Evolutionary conservation across 2,888 invertebrate species (phyloP), one percentile per base, ranked within the genome.

Genomic region (Apodemia mormo): DNA sequence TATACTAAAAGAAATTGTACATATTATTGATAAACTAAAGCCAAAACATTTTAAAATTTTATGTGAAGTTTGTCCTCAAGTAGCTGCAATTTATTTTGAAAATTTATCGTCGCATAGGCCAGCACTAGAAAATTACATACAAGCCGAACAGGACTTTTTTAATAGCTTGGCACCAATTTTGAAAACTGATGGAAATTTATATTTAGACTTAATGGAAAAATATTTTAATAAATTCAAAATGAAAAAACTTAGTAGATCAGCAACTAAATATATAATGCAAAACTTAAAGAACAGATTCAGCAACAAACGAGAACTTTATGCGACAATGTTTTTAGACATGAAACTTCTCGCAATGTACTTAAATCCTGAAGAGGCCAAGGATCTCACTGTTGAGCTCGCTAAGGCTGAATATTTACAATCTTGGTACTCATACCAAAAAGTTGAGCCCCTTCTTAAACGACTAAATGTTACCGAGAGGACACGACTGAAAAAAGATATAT

Each of bases 401-500:
- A 76, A 78, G 68, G 85, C 88, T 7, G 77, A 81, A 14, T 89
- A 81, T 68, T 72, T 89, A 8, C 52, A 71, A 7, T 22, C 70
- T 52, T 82, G 81, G 80, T 85, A 88, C 69, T 70, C 79, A 2
- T 88, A 85, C 68, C 80, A 84, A 74, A 76, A 72, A 9, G 81
- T 85, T 0, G 86, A 88, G 72, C 83, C 85, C 2, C 74, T 87
- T 2, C 73, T 88, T 14, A 86, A 85, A 73, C 77, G 81, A 14
- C 54, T 88, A 2, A 76, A 72, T 1, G 69, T 71, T 0, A 73
- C 81, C 2, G 82, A 83, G 37, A 78, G 85, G 73, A 69, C 76
- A 0, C 69, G 73, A 0, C 80, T 88, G 37, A 85, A 84, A 68
- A 86, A 86, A 73, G 75, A 73, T 68, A 73, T 88, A 29, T 88